These are phyloP conservation scores for Creontiades dilutus DNA, from an alignment of 2,888 invertebrate species.

Conservation along the genomic window DNA sequence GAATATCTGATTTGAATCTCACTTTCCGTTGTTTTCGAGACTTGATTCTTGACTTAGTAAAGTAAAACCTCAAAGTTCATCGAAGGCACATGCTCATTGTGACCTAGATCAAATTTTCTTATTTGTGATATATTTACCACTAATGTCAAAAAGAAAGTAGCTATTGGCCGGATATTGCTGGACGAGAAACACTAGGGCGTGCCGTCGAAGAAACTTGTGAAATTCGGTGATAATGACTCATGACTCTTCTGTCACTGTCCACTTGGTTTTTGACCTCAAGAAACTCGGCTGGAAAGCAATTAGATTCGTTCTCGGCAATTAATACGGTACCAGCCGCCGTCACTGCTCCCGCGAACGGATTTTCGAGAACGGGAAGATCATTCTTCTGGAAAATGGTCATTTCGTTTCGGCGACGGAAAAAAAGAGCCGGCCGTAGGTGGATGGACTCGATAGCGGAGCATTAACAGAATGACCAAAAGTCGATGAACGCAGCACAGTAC, in stretches of 20 bases:
- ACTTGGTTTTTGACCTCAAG: conserved; percentile 32
- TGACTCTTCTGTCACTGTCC: conserved; percentile 16
- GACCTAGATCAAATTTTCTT: no score
- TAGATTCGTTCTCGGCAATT: conserved; percentile 40
- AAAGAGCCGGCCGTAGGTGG: background rate
- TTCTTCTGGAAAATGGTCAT: background rate
- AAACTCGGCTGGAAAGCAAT: conserved; percentile 27
- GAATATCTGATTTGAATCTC: no score
- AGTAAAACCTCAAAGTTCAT: no score
- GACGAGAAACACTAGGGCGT: background rate
- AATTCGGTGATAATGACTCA: background rate
- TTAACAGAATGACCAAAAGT: background rate
- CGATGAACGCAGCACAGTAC: no score
- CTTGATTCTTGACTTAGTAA: no score
- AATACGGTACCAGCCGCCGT: conserved; percentile 11
- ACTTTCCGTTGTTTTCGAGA: no score
- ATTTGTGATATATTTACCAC: no score
- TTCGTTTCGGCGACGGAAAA: conserved; percentile 15
- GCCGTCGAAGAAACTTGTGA: background rate
- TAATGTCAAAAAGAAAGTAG: no score
- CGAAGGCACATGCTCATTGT: no score
- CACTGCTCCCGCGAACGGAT: background rate
- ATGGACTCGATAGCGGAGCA: background rate
- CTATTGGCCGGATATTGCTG: no score
- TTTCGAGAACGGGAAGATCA: background rate